phyloP scores from a whole-genome alignment of 2,113 vertebrate species.

The Fulmarus glacialis region DNA sequence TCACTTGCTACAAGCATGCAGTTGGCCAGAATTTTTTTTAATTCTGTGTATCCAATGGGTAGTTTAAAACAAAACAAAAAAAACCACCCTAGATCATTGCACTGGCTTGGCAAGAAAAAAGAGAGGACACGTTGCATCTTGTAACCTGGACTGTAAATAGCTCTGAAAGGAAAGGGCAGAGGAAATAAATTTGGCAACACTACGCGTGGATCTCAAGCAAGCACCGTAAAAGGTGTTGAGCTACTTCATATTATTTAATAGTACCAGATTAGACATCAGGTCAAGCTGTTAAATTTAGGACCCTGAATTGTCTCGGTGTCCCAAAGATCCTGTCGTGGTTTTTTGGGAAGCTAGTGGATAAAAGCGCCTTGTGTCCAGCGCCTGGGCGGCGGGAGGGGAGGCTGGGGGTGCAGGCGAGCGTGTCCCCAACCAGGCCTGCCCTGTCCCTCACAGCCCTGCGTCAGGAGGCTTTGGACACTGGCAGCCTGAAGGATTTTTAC shows the following conservation, averaged over 20 bases:
- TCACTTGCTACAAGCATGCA: not conserved
- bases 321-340: rapidly evolving
- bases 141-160: not conserved
- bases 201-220: not conserved
- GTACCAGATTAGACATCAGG: not conserved
- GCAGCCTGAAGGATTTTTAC: not conserved
- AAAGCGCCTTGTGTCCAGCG: rapidly evolving
- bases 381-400: rapidly evolving
- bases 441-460: rapidly evolving
- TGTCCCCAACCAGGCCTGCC: not conserved
- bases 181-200: not conserved
- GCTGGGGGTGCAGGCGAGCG: rapidly evolving
- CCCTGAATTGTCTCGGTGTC: not conserved
- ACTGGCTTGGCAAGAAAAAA: not conserved
- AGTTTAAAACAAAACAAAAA: not conserved
- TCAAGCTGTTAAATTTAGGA: conserved; percentile 12
- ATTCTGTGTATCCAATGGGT: not conserved
- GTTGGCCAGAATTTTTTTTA: not conserved
- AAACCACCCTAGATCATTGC: not conserved
- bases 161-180: not conserved
- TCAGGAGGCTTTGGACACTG: rapidly evolving
- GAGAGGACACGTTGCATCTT: not conserved
- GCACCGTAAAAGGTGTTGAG: not conserved
- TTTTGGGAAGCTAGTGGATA: not conserved
- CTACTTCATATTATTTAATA: not conserved